Percentiles rank a stretch among this genome's conserved stretches.
These are phyloP conservation scores for Xiphophorus maculatus DNA, from an alignment of 2,113 vertebrate genomes.

Conservation along the genomic window DNA sequence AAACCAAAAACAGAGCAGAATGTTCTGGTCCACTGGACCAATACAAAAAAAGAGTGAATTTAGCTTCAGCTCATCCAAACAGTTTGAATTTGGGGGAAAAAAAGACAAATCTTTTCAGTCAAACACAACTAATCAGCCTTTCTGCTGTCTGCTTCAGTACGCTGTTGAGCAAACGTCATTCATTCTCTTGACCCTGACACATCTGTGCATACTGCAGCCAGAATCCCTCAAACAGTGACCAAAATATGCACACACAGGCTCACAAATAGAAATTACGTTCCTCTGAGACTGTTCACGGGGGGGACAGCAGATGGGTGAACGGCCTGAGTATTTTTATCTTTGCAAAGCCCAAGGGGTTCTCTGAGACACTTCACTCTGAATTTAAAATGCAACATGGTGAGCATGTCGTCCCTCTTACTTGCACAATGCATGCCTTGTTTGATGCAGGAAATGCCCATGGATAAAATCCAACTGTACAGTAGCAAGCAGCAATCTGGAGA, in stretches of 20 bases:
- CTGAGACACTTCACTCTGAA: slow-evolving; percentile 47
- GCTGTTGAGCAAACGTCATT: neutral
- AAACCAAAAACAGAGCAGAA: slow-evolving; percentile 22
- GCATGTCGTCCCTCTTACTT: slow-evolving; percentile 50
- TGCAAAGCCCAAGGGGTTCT: slow-evolving; percentile 39
- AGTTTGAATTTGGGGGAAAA: neutral
- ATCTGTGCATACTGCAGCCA: neutral
- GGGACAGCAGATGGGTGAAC: slow-evolving; percentile 49
- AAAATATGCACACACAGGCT: slow-evolving; percentile 7
- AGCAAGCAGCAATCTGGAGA: slow-evolving; percentile 53
- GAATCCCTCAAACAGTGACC: neutral
- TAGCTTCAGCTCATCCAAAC: slow-evolving; percentile 16
- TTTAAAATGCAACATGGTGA: slow-evolving; percentile 36
- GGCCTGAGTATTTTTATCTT: slow-evolving; percentile 61
- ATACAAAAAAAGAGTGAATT: slow-evolving; percentile 15
- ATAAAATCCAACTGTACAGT: slow-evolving; percentile 46
- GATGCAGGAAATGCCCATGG: slow-evolving; percentile 62
- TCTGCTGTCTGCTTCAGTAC: slow-evolving; percentile 5
- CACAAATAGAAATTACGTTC: slow-evolving; percentile 19
- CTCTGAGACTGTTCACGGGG: slow-evolving; percentile 30
- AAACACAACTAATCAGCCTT: slow-evolving; percentile 12
- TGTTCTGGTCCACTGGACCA: slow-evolving; percentile 31
- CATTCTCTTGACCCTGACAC: neutral
- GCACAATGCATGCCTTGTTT: slow-evolving; percentile 69
- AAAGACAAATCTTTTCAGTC: neutral